phyloP scores from a whole-genome alignment of 2,888 invertebrate genomes.

The Xestoiulus laeticollis region DNA sequence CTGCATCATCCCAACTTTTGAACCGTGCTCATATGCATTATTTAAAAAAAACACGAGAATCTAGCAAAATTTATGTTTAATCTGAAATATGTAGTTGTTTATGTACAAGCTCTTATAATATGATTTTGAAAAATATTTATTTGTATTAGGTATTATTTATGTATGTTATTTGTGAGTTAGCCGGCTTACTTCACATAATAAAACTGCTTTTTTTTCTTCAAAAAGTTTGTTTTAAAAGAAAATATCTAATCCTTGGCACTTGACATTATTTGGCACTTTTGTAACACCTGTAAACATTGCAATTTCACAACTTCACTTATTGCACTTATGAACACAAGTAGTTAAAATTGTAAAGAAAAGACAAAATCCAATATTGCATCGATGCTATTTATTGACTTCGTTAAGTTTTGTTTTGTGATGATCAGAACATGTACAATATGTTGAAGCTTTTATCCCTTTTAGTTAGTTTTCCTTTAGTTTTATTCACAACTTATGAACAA shows the following conservation, averaged over 20 bases:
- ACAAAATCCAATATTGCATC: neutral
- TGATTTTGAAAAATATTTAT: neutral
- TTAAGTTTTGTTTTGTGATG: neutral
- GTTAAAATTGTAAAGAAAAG: neutral
- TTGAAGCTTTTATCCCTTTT: neutral
- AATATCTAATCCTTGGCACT: no score
- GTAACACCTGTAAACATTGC: no score
- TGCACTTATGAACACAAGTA: no score
- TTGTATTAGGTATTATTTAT: neutral
- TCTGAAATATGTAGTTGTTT: neutral
- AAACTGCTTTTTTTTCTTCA: neutral
- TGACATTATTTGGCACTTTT: no score
- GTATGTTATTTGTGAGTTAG: conserved; percentile 1
- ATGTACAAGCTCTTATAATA: neutral
- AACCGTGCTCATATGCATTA: conserved; percentile 44
- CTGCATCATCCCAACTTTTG: neutral
- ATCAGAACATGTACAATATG: neutral
- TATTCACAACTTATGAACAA: no score
- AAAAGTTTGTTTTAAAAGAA: neutral
- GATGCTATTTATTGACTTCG: neutral
- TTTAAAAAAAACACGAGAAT: neutral
- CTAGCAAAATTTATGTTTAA: neutral
- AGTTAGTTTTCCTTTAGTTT: neutral
- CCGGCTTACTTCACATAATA: neutral
- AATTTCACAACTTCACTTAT: no score